Percentiles rank a stretch among this genome's conserved stretches.
Evolutionary conservation across 2,113 vertebrate species (phyloP).

Genomic region (Phycodurus eques): DNA sequence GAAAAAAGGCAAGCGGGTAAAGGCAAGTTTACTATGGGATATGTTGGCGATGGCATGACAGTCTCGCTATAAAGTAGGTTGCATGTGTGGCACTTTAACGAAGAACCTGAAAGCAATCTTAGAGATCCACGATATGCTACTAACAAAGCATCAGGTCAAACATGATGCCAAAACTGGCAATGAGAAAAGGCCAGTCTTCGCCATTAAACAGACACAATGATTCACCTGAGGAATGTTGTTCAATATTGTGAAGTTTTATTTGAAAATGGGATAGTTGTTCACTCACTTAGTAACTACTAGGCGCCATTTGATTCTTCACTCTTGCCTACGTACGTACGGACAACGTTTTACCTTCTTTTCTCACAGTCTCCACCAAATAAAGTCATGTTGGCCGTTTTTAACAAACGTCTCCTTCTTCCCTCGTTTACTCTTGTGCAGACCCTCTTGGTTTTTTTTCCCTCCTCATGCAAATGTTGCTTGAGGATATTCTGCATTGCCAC

Average conservation of each 20-base stretch:
- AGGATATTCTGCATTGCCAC: conserved; percentile 64
- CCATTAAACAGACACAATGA: conserved; percentile 40
- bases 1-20: conserved; percentile 51
- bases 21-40: conserved; percentile 44
- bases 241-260: conserved; percentile 32
- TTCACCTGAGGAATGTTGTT: conserved; percentile 62
- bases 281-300: conserved; percentile 17
- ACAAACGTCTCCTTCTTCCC: conserved; percentile 28
- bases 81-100: conserved; percentile 20
- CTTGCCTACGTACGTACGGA: conserved; percentile 30
- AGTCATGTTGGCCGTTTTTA: conserved; percentile 33
- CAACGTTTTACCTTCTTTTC: conserved; percentile 35
- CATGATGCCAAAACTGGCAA: conserved; percentile 36
- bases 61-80: background rate
- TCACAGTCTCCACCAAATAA: conserved; percentile 26
- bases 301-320: conserved; percentile 29
- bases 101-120: conserved; percentile 14
- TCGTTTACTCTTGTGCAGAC: conserved; percentile 10
- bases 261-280: conserved; percentile 26
- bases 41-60: conserved; percentile 4
- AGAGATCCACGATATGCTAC: conserved; percentile 21
- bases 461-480: conserved; percentile 45
- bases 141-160: conserved; percentile 39
- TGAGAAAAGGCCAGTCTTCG: background rate
- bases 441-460: conserved; percentile 11